Conservation (phyloP, 2,113 vertebrate genomes). For the Pterophyllum scalare region DNA sequence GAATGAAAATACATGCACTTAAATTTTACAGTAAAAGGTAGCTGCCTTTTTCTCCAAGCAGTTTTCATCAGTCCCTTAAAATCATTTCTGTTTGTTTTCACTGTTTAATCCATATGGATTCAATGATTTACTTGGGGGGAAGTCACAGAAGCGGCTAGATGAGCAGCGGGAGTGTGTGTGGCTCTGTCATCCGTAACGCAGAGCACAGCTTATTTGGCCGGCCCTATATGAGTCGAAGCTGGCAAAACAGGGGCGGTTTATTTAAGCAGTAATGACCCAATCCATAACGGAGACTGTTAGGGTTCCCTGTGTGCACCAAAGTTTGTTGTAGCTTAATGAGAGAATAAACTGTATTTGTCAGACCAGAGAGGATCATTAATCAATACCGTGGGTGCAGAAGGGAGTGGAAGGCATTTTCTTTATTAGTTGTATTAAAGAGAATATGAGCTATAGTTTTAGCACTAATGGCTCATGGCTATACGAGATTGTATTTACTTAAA, state of each 20-base stretch:
- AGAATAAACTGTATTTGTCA: constrained; percentile 63
- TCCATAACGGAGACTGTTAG: constrained; percentile 64
- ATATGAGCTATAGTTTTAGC: neutral
- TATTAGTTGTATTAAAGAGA: constrained; percentile 25
- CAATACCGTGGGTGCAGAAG: constrained; percentile 37
- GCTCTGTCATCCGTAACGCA: constrained; percentile 47
- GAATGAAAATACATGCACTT: neutral
- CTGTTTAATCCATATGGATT: constrained; percentile 1
- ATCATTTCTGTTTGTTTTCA: neutral
- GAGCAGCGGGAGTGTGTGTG: constrained; percentile 37
- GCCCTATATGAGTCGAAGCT: constrained; percentile 30
- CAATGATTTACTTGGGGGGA: neutral
- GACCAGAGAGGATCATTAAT: constrained; percentile 50
- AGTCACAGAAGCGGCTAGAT: constrained; percentile 6
- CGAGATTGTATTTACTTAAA: neutral
- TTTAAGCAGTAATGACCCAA: constrained; percentile 70
- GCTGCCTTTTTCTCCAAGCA: neutral
- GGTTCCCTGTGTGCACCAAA: constrained; percentile 42
- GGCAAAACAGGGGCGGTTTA: constrained; percentile 61
- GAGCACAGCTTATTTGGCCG: constrained; percentile 35
- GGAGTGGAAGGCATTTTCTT: constrained; percentile 34
- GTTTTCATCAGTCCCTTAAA: neutral
- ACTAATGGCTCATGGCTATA: neutral
- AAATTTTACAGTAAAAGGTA: neutral
- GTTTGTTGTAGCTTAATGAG: constrained; percentile 72